These are phyloP conservation scores for human DNA, from an alignment of 2,113 vertebrate species.

Conservation along the genomic window GRCh38 chr1:197618501-197619000, in stretches of 20 bases:
- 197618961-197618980: neutral
- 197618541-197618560: conserved; percentile 64
- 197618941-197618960: neutral
- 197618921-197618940: neutral
- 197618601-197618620: conserved; percentile 63
- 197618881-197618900: neutral
- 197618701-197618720: neutral
- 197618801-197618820: neutral
- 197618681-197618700: conserved; percentile 35
- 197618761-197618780: neutral
- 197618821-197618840: neutral
- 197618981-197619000: neutral
- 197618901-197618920: neutral
- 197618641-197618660: neutral
- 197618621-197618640: conserved; percentile 46
- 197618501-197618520: conserved; percentile 71
- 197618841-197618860: neutral
- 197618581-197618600: conserved; percentile 37
- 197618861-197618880: neutral
- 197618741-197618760: conserved; percentile 21
- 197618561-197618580: conserved; percentile 26
- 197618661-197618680: conserved; percentile 24
- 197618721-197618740: neutral
- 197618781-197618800: neutral
- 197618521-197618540: conserved; percentile 68